Evolutionary conservation across 2,113 vertebrate species (phyloP).

Genomic region (Colossoma macropomum): DNA sequence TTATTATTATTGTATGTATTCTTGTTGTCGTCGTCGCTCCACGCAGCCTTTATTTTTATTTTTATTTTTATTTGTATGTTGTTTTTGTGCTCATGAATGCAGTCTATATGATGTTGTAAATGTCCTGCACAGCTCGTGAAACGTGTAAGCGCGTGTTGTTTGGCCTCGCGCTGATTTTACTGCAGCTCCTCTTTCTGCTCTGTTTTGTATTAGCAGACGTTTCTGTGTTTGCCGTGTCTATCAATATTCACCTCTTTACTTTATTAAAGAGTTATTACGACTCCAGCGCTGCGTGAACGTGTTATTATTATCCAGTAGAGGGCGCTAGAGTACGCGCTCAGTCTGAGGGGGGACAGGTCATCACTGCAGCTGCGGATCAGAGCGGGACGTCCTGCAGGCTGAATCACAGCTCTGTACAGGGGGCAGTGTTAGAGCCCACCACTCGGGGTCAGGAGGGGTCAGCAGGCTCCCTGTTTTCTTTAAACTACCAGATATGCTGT

Average conservation of each 20-base stretch:
- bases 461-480: too few relatives aligned
- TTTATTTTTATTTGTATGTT: neutral
- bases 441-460: too few relatives aligned
- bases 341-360: too few relatives aligned
- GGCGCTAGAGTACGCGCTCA: too few relatives aligned
- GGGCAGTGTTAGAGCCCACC: too few relatives aligned
- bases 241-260: slow-evolving; percentile 55
- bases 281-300: neutral
- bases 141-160: slow-evolving; percentile 52
- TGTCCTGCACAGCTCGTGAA: slow-evolving; percentile 66
- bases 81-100: slow-evolving; percentile 46
- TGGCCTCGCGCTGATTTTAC: slow-evolving; percentile 47
- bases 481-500: too few relatives aligned
- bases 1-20: slow-evolving; percentile 57
- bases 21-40: slow-evolving; percentile 50
- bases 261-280: neutral
- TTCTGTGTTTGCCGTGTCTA: slow-evolving; percentile 39
- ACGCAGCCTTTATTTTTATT: slow-evolving; percentile 46
- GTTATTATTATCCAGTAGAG: too few relatives aligned
- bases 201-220: slow-evolving; percentile 62
- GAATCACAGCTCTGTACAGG: too few relatives aligned
- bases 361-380: too few relatives aligned
- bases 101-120: slow-evolving; percentile 66
- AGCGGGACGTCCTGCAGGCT: too few relatives aligned
- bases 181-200: slow-evolving; percentile 63